A percentile compares a stretch with the other conserved stretches of the same genome.
These are phyloP conservation scores for Criorhina ranunculi DNA, from an alignment of 2,888 invertebrate species.

Conservation along the genomic window DNA sequence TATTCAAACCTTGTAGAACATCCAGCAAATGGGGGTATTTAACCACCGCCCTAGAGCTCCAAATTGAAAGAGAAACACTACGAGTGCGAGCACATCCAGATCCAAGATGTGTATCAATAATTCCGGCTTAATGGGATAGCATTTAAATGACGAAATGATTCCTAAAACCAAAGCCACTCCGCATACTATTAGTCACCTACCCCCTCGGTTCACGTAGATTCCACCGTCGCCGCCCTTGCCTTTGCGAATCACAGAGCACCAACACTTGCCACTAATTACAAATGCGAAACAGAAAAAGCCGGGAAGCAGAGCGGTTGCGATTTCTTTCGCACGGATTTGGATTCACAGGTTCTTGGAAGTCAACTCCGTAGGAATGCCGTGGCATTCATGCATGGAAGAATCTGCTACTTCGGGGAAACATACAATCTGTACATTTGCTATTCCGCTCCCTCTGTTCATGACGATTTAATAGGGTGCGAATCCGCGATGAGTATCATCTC, in stretches of 20 bases:
- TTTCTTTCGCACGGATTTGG: conserved; percentile 64
- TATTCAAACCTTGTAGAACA: conserved; percentile 73
- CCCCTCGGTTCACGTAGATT: conserved; percentile 26
- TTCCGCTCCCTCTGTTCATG: conserved; percentile 67
- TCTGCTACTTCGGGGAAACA: conserved; percentile 69
- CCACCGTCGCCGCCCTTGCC: conserved; percentile 12
- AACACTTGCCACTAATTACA: conserved; percentile 74
- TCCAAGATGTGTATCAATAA: conserved; percentile 71
- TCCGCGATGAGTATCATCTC: conserved; percentile 75
- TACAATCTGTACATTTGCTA: conserved; percentile 74
- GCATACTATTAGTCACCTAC: conserved; percentile 60
- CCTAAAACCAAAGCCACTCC: conserved; percentile 53
- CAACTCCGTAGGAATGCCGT: conserved; percentile 55
- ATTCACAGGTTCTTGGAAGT: conserved; percentile 65
- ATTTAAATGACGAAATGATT: conserved; percentile 72
- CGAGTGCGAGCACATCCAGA: background rate
- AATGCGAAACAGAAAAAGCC: conserved; percentile 65
- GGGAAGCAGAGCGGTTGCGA: conserved; percentile 50
- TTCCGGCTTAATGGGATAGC: conserved; percentile 69
- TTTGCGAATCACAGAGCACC: conserved; percentile 48
- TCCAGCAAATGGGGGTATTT: conserved; percentile 47
- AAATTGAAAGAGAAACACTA: conserved; percentile 18
- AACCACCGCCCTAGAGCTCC: background rate
- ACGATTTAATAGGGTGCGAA: conserved; percentile 76
- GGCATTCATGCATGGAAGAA: conserved; percentile 70